These are phyloP conservation scores for Dryoscopus gambensis DNA, from an alignment of 2,113 vertebrate species.

Conservation along the genomic window DNA sequence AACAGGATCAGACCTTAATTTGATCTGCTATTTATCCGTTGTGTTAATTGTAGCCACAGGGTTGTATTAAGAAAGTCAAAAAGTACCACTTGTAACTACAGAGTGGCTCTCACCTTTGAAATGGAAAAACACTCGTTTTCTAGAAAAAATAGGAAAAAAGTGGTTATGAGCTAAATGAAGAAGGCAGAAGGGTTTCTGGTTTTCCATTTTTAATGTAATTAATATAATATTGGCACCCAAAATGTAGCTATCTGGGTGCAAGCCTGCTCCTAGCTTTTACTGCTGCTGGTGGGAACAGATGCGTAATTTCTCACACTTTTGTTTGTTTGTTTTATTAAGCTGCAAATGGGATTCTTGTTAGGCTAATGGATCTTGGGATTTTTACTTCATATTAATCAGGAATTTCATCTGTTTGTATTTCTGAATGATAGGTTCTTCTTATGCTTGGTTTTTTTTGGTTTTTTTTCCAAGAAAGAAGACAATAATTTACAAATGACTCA, in stretches of 20 bases:
- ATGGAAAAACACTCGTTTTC: slow-evolving; percentile 61
- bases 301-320: background rate
- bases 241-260: slow-evolving; percentile 29
- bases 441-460: background rate
- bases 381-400: slow-evolving; percentile 27
- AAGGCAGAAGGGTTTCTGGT: slow-evolving; percentile 47
- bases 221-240: slow-evolving; percentile 35
- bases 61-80: slow-evolving; percentile 65
- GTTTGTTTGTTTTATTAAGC: slow-evolving; percentile 51
- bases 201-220: slow-evolving; percentile 62
- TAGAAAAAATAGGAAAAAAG: slow-evolving; percentile 24
- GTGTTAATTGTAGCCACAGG: slow-evolving; percentile 68
- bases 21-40: slow-evolving; percentile 56
- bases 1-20: slow-evolving; percentile 63
- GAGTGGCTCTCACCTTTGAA: slow-evolving; percentile 67
- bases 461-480: background rate
- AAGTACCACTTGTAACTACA: slow-evolving; percentile 62
- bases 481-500: background rate
- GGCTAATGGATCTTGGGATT: slow-evolving; percentile 27
- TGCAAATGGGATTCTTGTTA: slow-evolving; percentile 43
- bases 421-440: background rate
- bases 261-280: background rate
- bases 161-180: slow-evolving; percentile 47
- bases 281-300: slow-evolving; percentile 13
- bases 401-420: background rate